Base-by-base conservation (phyloP, 2,113 vertebrate genomes). In the Rhea americana region DNA sequence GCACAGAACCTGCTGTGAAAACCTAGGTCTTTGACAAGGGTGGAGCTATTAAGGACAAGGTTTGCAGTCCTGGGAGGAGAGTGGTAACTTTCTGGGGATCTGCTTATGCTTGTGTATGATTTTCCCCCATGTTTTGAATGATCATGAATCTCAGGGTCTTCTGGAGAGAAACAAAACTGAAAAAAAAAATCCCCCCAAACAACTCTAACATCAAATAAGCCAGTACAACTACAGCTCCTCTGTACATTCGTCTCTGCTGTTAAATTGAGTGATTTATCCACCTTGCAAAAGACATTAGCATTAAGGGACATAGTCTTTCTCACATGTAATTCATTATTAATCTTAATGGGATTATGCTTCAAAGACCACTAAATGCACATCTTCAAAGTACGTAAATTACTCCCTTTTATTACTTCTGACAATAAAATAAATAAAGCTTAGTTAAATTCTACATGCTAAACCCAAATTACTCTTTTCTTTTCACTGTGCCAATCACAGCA, bases 401-500 rank as follows among this genome's bases (percentile, higher is more conserved):
- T 95, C 78, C 50, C 62, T 91, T 76, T 93, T 96, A 87, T 96
- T 96, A 82, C 82, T 96, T 95, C 78, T 93, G 90, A 97, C 91
- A 96, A 96, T 95, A 96, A 96, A 96, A 95, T 92, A 96, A 97
- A 96, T 95, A 97, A 89, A 92, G 78, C 81, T 94, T 93, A 94
- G 91, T 95, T 95, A 95, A 91, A 94, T 94, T 96, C 91, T 91
- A 74, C 86, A 59, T 77, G 51, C 73, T 90, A 86, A 95, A 93
- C 72, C 55, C 83, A 92, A 93, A 96, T 93, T 93, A 83, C 53
- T 58, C 94, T 93, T 92, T 76, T 53, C 62, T 85, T 88, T 90
- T 87, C 72, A 82, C 50, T 92, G 45, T 84, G 85, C 32, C 83
- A 87, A 84, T 72, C 55, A 95, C 89, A 92, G 70, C 59, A 92